Evolutionary conservation across 30 jellyfish, hydroid and myxozoan species (phyloP).

Genomic region (Aurelia sp.): DNA sequence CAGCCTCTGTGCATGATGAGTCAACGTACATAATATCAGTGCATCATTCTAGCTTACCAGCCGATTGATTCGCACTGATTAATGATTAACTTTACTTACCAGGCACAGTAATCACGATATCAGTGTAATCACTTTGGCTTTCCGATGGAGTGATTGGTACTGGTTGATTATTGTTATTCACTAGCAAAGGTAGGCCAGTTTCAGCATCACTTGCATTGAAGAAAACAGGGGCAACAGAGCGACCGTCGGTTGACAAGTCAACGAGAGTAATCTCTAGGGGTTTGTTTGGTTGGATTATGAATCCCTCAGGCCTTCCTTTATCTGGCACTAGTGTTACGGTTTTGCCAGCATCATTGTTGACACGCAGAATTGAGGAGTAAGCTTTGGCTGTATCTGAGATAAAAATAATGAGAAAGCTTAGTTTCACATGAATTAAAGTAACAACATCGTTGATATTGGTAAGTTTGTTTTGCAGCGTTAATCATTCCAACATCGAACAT

Average conservation of each 20-base stretch:
- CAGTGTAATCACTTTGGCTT: slow-evolving; percentile 91
- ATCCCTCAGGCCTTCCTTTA: slow-evolving; percentile 95
- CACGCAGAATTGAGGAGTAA: slow-evolving; percentile 85
- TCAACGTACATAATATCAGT: slow-evolving; percentile 82
- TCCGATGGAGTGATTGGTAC: slow-evolving; percentile 80
- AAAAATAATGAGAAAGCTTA: neutral
- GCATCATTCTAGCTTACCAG: slow-evolving; percentile 81
- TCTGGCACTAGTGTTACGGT: slow-evolving; percentile 81
- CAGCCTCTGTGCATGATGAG: too few relatives aligned
- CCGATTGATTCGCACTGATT: slow-evolving; percentile 77
- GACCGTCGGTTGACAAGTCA: slow-evolving; percentile 96
- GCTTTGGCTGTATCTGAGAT: slow-evolving; percentile 92
- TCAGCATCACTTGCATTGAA: slow-evolving; percentile 87
- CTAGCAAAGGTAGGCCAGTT: slow-evolving; percentile 77
- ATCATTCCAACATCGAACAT: too few relatives aligned
- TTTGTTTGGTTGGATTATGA: slow-evolving; percentile 77
- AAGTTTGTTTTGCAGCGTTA: too few relatives aligned
- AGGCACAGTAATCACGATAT: slow-evolving; percentile 90
- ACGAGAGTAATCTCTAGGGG: slow-evolving; percentile 90
- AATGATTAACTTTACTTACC: slow-evolving; percentile 24
- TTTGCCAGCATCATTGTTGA: slow-evolving; percentile 85
- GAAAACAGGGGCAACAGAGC: slow-evolving; percentile 92
- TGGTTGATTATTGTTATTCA: slow-evolving; percentile 85
- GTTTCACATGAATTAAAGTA: too few relatives aligned
- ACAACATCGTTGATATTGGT: too few relatives aligned